Conservation (phyloP, 2,797 vertebrate species). For the Nyctalus aviator region DNA sequence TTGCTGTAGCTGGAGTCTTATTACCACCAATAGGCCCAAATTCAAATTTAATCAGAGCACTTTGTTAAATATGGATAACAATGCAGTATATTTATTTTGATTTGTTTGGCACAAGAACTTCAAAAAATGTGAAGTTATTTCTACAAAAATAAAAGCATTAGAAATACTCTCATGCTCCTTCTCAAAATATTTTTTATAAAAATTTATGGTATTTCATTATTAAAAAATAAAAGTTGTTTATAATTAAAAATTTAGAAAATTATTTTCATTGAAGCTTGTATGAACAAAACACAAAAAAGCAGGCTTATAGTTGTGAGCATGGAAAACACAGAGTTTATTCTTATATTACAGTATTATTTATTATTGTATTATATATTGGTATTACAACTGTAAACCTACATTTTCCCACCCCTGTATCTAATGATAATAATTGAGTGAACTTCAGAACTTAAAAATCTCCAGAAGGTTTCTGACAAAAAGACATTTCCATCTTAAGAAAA, state of each 20-base stretch:
- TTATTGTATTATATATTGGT: not conserved
- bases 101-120: not conserved
- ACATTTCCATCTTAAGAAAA: not conserved
- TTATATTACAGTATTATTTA: not conserved
- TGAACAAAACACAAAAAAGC: not conserved
- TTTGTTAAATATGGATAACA: conserved; percentile 65
- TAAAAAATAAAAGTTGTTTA: conserved; percentile 43
- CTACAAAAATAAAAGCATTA: not conserved
- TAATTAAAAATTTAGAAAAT: conserved; percentile 31
- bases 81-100: not conserved
- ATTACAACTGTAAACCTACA: not conserved
- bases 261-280: not conserved
- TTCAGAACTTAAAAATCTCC: conserved; percentile 14
- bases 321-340: not conserved
- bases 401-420: not conserved
- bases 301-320: not conserved
- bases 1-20: conserved; percentile 24
- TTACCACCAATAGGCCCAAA: conserved; percentile 29
- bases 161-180: not conserved
- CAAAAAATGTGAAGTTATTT: conserved; percentile 45
- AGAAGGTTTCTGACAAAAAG: not conserved
- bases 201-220: not conserved
- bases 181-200: not conserved
- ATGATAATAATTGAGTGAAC: conserved; percentile 23
- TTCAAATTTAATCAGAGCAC: conserved; percentile 58